Conservation (phyloP, 2,797 vertebrate species). For the Poecile montanus region DNA sequence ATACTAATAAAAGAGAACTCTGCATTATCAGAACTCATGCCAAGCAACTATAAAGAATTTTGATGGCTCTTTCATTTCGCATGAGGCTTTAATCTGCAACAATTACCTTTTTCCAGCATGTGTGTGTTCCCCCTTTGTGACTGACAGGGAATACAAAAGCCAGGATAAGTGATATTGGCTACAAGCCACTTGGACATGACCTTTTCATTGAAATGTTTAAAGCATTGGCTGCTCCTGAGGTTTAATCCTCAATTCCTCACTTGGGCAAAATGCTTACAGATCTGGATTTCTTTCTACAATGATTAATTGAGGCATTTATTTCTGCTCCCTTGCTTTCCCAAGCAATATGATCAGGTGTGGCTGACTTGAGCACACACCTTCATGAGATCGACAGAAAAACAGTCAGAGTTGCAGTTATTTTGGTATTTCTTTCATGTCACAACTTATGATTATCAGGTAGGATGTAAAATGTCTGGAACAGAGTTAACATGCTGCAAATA, state of each 20-base stretch:
- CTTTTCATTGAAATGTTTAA: neutral
- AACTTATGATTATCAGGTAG: neutral
- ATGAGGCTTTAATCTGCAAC: neutral
- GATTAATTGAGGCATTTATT: neutral
- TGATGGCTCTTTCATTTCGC: conserved; percentile 9
- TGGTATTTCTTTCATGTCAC: neutral
- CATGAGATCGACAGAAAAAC: neutral
- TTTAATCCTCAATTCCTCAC: neutral
- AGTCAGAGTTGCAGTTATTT: neutral
- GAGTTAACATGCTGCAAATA: neutral
- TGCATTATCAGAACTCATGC: conserved; percentile 15
- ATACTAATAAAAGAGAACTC: neutral
- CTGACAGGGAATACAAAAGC: neutral
- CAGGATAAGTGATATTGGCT: neutral
- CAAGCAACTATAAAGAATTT: conserved; percentile 11
- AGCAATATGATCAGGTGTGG: neutral
- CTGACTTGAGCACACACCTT: neutral
- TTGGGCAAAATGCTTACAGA: neutral
- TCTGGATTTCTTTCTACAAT: neutral
- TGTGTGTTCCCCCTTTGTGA: neutral
- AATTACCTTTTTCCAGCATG: neutral
- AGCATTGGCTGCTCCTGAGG: neutral
- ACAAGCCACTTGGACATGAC: neutral
- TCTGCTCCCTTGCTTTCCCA: neutral
- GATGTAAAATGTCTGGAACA: neutral